Evolutionary conservation across 2,113 vertebrate species (phyloP), one percentile per base, ranked within the genome.

Genomic region (Sceloporus undulatus): DNA sequence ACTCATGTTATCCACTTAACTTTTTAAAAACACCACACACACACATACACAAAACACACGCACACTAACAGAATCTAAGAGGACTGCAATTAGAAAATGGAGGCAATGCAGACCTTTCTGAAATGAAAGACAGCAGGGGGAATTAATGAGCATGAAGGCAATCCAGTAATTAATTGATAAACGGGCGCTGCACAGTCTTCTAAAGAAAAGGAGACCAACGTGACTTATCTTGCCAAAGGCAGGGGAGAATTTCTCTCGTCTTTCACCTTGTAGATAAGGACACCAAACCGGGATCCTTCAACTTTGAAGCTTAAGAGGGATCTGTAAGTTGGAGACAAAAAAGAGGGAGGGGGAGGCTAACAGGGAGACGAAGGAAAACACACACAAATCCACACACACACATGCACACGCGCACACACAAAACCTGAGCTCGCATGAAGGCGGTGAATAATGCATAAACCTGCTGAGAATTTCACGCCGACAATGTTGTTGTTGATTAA

Each of bases 161-260:
- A 92, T n/a, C 84, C 79, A 76, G 91, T 93, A 95, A 96, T 96
- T 95, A 94, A 95, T 95, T 94, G 95, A 95, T 95, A 96, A 96
- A 95, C 89, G 85, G 59, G 90, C 90, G 90, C 91, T 73, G 91
- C 77, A 91, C 92, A 91, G 89, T 66, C 93, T 93, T 92, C 91
- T 92, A 87, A 94, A 93, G 92, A 70, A 90, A 92, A 91, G 80
- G 87, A 85, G 48, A 70, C 91, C 91, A 52, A 94, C 86, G 87
- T 94, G 94, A 94, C 93, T 95, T 96, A 94, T 95, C 94, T 95
- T 88, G 66, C 79, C 90, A 59, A 48, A 65, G 87, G 88, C 95
- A 92, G 94, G 42, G 92, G 92, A 90, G 82, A 79, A 89, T 81
- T 92, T 62, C 86, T 91, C 87, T 88, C 92, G 89, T 82, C 88